Evolutionary conservation across 2,113 vertebrate species (phyloP).

Genomic region (Strigops habroptila): DNA sequence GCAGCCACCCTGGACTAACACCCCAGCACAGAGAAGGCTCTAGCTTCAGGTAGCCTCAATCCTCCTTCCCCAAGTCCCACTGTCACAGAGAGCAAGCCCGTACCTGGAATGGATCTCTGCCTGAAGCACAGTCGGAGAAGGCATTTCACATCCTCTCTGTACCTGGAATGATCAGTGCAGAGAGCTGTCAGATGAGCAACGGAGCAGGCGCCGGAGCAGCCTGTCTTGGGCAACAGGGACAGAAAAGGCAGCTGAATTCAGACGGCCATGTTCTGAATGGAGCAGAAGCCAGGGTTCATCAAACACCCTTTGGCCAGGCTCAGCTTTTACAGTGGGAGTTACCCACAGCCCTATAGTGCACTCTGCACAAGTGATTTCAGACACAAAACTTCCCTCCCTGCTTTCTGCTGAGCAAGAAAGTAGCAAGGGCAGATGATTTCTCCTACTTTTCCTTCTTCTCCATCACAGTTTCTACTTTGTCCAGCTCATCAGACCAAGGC

Average conservation of each 20-base stretch:
- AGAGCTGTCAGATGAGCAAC: background rate
- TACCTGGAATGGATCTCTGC: slow-evolving; percentile 60
- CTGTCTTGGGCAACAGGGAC: background rate
- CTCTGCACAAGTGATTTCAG: background rate
- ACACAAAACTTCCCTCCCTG: background rate
- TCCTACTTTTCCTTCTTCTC: slow-evolving; percentile 80
- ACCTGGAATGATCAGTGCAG: slow-evolving; percentile 64
- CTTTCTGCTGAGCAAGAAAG: background rate
- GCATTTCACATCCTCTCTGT: slow-evolving; percentile 68
- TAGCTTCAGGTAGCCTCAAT: background rate
- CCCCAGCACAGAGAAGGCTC: background rate
- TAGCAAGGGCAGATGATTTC: background rate
- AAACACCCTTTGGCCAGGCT: background rate
- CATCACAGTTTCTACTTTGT: slow-evolving; percentile 69
- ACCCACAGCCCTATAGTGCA: background rate
- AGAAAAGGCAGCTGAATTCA: background rate
- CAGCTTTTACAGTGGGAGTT: background rate
- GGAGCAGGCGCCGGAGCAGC: background rate
- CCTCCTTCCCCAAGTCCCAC: background rate
- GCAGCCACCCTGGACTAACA: background rate
- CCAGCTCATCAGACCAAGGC: slow-evolving; percentile 80
- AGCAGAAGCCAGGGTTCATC: background rate
- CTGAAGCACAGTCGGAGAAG: slow-evolving; percentile 74
- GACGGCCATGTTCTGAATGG: background rate
- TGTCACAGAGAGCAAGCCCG: background rate